A percentile compares a stretch with the other conserved stretches of the same genome.
phyloP scores from a whole-genome alignment of 2,888 invertebrate genomes.

The Amphipyra berbera region DNA sequence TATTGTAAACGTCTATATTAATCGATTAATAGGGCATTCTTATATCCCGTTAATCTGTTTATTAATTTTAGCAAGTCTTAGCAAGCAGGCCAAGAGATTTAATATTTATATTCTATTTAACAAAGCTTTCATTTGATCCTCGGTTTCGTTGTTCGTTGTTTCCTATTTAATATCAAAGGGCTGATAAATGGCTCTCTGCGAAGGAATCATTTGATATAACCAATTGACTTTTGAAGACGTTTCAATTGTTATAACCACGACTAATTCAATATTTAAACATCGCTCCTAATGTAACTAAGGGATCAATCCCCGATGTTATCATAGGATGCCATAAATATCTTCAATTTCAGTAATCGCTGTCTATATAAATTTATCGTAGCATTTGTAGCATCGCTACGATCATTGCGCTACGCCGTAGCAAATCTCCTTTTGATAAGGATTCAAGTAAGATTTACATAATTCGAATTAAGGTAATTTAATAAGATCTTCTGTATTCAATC shows the following conservation, averaged over 20 bases:
- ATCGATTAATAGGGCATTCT: conserved; percentile 8
- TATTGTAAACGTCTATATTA: conserved; percentile 8
- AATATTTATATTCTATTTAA: conserved; percentile 12
- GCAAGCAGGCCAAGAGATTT: neutral
- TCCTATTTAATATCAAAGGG: conserved; percentile 2
- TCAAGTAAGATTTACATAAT: conserved; percentile 52
- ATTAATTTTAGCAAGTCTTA: conserved; percentile 8
- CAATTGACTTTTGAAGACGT: neutral
- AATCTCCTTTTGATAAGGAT: conserved; percentile 30
- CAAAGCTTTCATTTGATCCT: conserved; percentile 9
- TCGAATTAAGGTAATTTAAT: conserved; percentile 37
- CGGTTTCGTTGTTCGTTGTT: conserved; percentile 7
- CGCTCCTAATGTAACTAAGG: neutral
- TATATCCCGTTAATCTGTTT: conserved; percentile 3
- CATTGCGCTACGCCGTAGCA: conserved; percentile 38
- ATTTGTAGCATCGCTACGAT: conserved; percentile 37
- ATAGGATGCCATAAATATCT: neutral
- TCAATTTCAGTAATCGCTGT: conserved; percentile 1
- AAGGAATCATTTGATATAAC: neutral
- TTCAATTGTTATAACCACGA: neutral
- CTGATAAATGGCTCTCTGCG: neutral
- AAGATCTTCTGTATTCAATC: conserved; percentile 18
- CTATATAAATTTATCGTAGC: conserved; percentile 8
- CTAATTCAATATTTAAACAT: neutral
- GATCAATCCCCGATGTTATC: neutral